Base-by-base conservation (phyloP, 35 echinoderm and acorn worm species). In the Strongylocentrotus purpuratus region DNA sequence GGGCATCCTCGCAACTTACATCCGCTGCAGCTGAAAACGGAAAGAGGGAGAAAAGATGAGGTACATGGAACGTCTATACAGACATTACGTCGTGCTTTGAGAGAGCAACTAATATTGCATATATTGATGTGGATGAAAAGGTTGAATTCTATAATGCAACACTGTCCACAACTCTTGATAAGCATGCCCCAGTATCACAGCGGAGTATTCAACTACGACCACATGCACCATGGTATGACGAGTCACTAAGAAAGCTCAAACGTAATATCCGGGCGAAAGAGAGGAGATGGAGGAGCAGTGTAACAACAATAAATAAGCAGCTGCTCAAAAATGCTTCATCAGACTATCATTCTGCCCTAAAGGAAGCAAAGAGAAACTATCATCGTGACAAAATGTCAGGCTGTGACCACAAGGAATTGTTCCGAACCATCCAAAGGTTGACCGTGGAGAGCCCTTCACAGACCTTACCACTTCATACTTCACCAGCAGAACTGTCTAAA, bases 211-310 rank as follows among this genome's bases (percentile, higher is more conserved):
- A 59, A 71, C 48, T 65, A 15, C 93, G 35, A 12, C 48, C 93
- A 94, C 2, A 94, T 94, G 93, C 93, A 31, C 93, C 55, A 32
- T 94, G 93, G 59, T 94, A 94, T 35, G 33, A 61, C 22, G 22
- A 94, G 17, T 61, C 59, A 12, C 93, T 94, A 0, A n/a, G 59
- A 41, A 61, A n/a, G 33, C 17, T 85, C 17, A 61, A 94, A 0
- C n/a, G n/a, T n/a, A n/a, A n/a, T n/a, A n/a, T n/a, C n/a, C n/a
- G n/a, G n/a, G n/a, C n/a, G n/a, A n/a, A n/a, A n/a, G n/a, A n/a
- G n/a, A 33, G 52, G 28, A 33, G 13, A 94, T n/a, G 93, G 48
- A 94, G 52, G 25, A 71, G 48, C 48, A 50, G 48, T 50, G 13
- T 10, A 7, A 50, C 48, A 50, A 50, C 48, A 5, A 1, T 50